Evolutionary conservation across 2,797 vertebrate species (phyloP).

Genomic region (Siniperca undulata): DNA sequence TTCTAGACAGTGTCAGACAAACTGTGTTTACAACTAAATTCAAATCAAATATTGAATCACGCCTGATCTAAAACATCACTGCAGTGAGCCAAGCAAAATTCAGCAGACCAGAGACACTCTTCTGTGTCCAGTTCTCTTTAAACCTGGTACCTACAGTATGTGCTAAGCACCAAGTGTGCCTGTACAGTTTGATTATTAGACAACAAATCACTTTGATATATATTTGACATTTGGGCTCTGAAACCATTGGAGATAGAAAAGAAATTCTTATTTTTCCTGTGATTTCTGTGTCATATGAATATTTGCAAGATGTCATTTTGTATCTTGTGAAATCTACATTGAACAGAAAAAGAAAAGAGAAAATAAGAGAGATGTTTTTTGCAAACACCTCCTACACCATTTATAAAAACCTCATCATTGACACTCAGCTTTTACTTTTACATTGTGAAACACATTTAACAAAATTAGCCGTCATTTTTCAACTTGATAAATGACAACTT

Average conservation of each 20-base stretch:
- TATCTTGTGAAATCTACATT: neutral
- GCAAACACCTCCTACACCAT: neutral
- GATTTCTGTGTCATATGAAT: neutral
- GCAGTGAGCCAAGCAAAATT: constrained; percentile 18
- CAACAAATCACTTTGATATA: neutral
- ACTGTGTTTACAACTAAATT: constrained; percentile 7
- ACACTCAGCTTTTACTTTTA: neutral
- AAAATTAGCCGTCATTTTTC: neutral
- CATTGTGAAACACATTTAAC: neutral
- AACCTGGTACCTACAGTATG: neutral
- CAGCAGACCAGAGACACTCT: neutral
- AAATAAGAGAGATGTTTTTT: neutral
- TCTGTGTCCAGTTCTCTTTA: neutral
- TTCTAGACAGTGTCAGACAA: neutral
- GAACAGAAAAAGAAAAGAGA: neutral
- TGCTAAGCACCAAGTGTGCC: no score
- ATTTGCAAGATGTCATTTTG: neutral
- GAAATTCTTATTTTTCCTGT: neutral
- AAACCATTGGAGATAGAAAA: neutral
- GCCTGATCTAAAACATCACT: neutral
- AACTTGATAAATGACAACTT: no score
- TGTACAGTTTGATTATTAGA: neutral
- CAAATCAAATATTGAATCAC: neutral
- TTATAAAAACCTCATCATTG: no score
- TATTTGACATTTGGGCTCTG: neutral